phyloP scores from a whole-genome alignment of 1,140 invertebrate genomes.

The Heterodera carotae region DNA sequence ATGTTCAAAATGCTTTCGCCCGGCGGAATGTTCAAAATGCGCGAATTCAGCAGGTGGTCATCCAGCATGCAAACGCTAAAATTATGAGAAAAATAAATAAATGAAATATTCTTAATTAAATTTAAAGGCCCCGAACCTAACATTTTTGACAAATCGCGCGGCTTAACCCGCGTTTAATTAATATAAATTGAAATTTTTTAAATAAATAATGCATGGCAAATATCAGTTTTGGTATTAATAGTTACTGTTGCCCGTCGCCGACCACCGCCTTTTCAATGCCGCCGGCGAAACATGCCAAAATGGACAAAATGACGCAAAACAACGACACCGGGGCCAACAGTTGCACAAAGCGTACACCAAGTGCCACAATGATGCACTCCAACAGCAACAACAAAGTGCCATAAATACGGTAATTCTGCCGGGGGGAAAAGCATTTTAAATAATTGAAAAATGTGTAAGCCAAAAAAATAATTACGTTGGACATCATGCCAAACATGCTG shows the following conservation, averaged over 20 bases:
- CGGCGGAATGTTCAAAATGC: constrained; percentile 47
- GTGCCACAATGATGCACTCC: constrained; percentile 62
- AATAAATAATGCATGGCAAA: too few species aligned
- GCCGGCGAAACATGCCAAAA: constrained; percentile 63
- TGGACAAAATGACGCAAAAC: constrained; percentile 60
- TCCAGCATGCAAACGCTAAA: constrained; percentile 62
- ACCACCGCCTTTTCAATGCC: constrained; percentile 63
- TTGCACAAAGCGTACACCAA: constrained; percentile 65
- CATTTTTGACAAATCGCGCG: too few species aligned
- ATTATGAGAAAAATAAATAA: neutral
- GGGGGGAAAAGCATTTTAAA: neutral
- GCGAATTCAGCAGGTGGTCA: constrained; percentile 56
- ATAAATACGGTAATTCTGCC: constrained; percentile 62
- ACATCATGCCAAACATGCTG: constrained; percentile 60
- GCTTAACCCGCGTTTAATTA: too few species aligned
- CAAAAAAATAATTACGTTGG: too few species aligned
- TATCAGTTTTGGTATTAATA: too few species aligned
- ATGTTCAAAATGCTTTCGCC: constrained; percentile 48
- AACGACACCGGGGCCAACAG: constrained; percentile 62
- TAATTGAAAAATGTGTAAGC: too few species aligned
- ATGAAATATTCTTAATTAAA: constrained; percentile 1
- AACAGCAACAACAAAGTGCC: constrained; percentile 59
- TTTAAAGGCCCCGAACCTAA: too few species aligned
- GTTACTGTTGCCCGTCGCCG: constrained; percentile 60
- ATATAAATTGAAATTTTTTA: neutral